Percentiles rank a stretch among this genome's conserved stretches.
These are phyloP conservation scores for Sebastiscus tertius DNA, from an alignment of 2,797 vertebrate species.

Conservation along the genomic window DNA sequence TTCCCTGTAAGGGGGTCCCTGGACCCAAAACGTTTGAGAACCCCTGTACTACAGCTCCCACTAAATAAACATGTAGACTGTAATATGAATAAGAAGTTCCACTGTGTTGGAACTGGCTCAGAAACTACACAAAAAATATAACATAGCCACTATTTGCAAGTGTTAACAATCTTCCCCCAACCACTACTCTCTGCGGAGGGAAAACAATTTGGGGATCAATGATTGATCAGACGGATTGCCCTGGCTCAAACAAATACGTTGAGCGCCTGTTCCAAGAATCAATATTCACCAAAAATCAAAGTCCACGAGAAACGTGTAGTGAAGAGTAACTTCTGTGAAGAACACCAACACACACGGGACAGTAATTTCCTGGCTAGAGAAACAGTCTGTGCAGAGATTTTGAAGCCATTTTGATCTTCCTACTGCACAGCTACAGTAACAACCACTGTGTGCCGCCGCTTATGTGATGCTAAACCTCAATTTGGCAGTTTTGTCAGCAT, in stretches of 20 bases:
- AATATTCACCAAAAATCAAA: constrained; percentile 42
- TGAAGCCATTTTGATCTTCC: neutral
- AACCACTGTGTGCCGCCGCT: too few species aligned
- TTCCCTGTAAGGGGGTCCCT: too few species aligned
- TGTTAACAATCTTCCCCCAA: neutral
- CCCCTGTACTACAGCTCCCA: neutral
- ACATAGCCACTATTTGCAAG: neutral
- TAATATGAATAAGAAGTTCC: neutral
- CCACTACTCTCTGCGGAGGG: neutral
- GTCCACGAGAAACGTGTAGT: constrained; percentile 28
- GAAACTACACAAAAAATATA: neutral
- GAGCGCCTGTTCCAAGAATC: constrained; percentile 18
- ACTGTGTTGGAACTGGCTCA: neutral
- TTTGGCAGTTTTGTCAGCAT: neutral
- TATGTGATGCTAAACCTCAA: neutral
- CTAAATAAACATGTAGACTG: neutral
- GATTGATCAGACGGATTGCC: neutral
- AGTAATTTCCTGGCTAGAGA: neutral
- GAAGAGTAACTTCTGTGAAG: neutral
- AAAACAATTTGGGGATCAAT: neutral
- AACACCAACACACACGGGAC: neutral
- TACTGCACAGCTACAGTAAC: neutral
- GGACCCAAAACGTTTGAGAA: too few species aligned
- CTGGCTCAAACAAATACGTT: constrained; percentile 26
- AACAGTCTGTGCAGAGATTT: neutral